Percentiles rank a stretch among this genome's conserved stretches.
Conservation (phyloP, 2,113 vertebrate species). For the Lycaon pictus region DNA sequence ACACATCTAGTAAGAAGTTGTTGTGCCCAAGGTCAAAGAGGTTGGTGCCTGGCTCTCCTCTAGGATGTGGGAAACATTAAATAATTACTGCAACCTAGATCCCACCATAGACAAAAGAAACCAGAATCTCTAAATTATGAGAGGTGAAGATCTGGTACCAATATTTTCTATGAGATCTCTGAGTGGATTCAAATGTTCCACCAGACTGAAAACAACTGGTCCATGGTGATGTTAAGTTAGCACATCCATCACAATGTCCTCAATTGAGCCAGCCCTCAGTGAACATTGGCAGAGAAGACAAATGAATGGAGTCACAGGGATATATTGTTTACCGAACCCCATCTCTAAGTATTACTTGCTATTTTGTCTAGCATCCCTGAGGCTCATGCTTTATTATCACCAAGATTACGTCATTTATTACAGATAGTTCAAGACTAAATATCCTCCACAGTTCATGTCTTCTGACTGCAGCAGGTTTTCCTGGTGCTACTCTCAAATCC, state of each 20-base stretch:
- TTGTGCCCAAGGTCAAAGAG: neutral
- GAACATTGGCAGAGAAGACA: fast-evolving
- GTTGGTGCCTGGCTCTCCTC: neutral
- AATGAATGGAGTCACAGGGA: neutral
- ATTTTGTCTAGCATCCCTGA: too few species aligned
- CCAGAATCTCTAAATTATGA: neutral
- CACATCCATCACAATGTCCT: neutral
- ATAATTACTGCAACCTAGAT: neutral
- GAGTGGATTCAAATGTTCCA: neutral
- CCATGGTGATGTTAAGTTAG: neutral
- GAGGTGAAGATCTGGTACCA: neutral
- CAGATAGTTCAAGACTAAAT: neutral
- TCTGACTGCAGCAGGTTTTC: neutral
- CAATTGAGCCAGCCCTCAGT: neutral
- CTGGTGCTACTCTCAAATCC: too few species aligned
- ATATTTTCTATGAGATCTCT: too few species aligned
- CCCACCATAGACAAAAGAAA: neutral
- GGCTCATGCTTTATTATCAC: neutral
- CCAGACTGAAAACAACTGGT: neutral
- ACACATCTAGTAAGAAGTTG: neutral
- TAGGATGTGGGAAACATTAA: neutral
- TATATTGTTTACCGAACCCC: fast-evolving
- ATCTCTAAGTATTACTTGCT: neutral
- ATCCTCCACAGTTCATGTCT: neutral
- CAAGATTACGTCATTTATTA: neutral